phyloP scores from a whole-genome alignment of 2,888 invertebrate species.

The Mystacides longicornis region DNA sequence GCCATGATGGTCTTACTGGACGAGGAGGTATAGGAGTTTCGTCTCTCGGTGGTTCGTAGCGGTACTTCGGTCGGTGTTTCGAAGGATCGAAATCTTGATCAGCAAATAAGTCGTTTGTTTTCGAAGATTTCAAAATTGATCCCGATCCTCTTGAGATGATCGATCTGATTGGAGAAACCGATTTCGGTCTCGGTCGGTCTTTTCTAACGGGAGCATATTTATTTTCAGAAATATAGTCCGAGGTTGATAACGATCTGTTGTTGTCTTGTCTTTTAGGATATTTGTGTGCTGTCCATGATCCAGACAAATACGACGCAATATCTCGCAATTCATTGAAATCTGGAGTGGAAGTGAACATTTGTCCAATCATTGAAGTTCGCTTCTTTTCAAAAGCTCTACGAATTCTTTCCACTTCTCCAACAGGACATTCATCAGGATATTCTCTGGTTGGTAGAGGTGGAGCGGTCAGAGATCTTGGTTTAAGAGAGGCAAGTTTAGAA shows the following conservation, averaged over 20 bases:
- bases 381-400: conserved; percentile 60
- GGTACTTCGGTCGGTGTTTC: conserved; percentile 65
- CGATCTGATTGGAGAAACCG: conserved; percentile 32
- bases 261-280: conserved; percentile 66
- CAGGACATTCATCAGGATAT: conserved; percentile 46
- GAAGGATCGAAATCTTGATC: conserved; percentile 67
- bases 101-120: conserved; percentile 44
- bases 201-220: conserved; percentile 37
- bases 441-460: conserved; percentile 38
- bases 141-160: conserved; percentile 36
- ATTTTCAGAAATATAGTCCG: conserved; percentile 33
- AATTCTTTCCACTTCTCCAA: conserved; percentile 66
- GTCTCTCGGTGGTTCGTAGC: conserved; percentile 59
- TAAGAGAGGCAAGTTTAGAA: conserved; percentile 70
- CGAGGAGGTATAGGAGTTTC: conserved; percentile 47
- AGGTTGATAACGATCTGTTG: conserved; percentile 53
- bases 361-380: conserved; percentile 58
- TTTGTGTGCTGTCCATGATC: conserved; percentile 74
- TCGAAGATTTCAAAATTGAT: conserved; percentile 37
- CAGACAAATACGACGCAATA: conserved; percentile 70
- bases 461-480: conserved; percentile 35
- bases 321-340: conserved; percentile 69
- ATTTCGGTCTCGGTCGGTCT: conserved; percentile 36
- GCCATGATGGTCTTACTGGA: conserved; percentile 42
- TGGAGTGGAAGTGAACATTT: conserved; percentile 75